These are phyloP conservation scores for Gryllus longicercus DNA, from an alignment of 2,888 invertebrate genomes.

Conservation along the genomic window DNA sequence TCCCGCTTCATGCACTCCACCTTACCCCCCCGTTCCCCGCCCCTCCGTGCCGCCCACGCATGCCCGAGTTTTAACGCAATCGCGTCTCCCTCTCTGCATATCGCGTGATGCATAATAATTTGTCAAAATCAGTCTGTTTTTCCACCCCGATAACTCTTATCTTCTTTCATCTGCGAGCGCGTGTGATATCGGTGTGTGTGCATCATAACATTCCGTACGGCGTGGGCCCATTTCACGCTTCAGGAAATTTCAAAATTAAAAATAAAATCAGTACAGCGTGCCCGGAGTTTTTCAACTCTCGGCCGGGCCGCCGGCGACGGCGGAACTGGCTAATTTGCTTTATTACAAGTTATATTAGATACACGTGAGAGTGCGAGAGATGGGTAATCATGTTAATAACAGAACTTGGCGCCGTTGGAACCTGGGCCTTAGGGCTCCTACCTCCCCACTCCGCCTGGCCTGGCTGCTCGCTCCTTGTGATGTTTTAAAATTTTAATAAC, in stretches of 20 bases:
- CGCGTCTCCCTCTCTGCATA: background rate
- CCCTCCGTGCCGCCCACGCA: background rate
- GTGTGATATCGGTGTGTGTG: slow-evolving; percentile 7
- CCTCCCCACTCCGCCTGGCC: background rate
- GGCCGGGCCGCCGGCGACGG: background rate
- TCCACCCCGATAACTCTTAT: slow-evolving; percentile 17
- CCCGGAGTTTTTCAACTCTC: background rate
- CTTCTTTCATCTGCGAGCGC: background rate
- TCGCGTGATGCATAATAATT: slow-evolving; percentile 17
- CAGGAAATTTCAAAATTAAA: slow-evolving; percentile 10
- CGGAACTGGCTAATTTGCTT: slow-evolving; percentile 17
- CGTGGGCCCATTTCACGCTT: background rate
- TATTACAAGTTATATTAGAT: slow-evolving; percentile 10
- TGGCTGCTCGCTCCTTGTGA: background rate
- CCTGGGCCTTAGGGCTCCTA: background rate
- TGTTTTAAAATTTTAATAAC: slow-evolving; percentile 11
- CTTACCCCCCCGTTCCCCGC: background rate
- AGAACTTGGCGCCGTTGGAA: background rate
- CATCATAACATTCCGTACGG: background rate
- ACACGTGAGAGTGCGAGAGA: slow-evolving; percentile 9
- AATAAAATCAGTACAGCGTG: background rate
- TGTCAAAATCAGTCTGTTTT: slow-evolving; percentile 17
- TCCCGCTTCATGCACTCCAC: background rate
- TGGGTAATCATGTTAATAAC: background rate
- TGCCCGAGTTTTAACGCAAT: background rate